phyloP scores from a whole-genome alignment of 2,113 vertebrate species.

The Gambusia affinis region DNA sequence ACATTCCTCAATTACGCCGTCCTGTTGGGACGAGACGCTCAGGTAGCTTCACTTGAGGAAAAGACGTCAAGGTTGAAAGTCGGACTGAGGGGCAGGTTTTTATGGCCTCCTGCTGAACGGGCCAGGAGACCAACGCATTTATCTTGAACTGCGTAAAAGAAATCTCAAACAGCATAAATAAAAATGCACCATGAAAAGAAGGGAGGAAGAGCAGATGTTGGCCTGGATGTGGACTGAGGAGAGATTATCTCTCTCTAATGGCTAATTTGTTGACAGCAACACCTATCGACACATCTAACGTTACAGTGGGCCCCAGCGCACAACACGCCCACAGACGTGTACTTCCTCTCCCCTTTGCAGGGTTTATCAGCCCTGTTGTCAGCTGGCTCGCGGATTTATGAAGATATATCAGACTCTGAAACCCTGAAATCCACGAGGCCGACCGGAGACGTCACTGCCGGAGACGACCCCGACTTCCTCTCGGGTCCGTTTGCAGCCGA shows the following conservation, averaged over 20 bases:
- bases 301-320: constrained; percentile 42
- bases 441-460: constrained; percentile 50
- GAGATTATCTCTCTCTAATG: constrained; percentile 72
- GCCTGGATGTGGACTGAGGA: constrained; percentile 51
- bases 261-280: constrained; percentile 69
- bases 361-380: constrained; percentile 55
- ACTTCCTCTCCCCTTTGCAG: constrained; percentile 35
- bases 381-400: constrained; percentile 34
- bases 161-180: background rate
- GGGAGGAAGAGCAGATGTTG: constrained; percentile 45
- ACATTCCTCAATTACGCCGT: constrained; percentile 50
- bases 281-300: constrained; percentile 66
- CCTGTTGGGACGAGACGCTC: constrained; percentile 46
- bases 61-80: constrained; percentile 11
- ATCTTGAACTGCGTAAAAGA: background rate
- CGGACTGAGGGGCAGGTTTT: background rate
- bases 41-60: constrained; percentile 35
- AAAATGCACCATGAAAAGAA: constrained; percentile 1
- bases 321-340: constrained; percentile 17
- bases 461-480: constrained; percentile 27
- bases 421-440: constrained; percentile 22
- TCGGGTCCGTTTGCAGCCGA: constrained; percentile 19
- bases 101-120: background rate
- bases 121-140: background rate
- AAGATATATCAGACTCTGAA: constrained; percentile 36